Evolutionary conservation across 1,140 invertebrate genomes (phyloP), one percentile per base, ranked within the genome.

Genomic region (Melitaea cinxia): DNA sequence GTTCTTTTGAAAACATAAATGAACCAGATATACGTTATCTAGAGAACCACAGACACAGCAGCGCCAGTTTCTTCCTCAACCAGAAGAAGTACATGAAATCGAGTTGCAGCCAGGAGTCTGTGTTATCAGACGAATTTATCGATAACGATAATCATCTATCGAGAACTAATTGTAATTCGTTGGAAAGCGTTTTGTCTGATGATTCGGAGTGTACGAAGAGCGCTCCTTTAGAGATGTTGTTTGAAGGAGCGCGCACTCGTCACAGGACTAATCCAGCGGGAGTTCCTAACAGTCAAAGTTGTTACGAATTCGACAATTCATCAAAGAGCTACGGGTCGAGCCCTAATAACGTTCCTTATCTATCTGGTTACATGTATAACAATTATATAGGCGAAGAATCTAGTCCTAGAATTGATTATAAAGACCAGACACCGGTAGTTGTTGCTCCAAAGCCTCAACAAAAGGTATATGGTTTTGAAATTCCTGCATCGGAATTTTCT

Each of bases 161-260:
- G 10, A 87, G 90, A 61, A 92, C 90, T 2, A 91, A 93, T 45
- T 95, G 94, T 75, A 94, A 95, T 78, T 96, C 95, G 52, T 91
- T 96, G 70, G 95, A 96, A 78, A 96, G 95, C 71, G 94, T 96
- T 28, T 77, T 96, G 2, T 96, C 95, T 0, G 95, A 96, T 83
- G 95, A 96, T 58, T 95, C 95, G 0, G 94, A 95, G 75, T 92
- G 94, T 70, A 95, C 95, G 9, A 95, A 95, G 81, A 95, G 94
- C 37, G 95, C 95, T 1, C 95, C 95, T 0, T 80, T 96, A 21
- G 95, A 95, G 84, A 93, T 94, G 84, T 78, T 95, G 1, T 95
- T 95, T 57, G 93, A 94, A 72, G 89, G 91, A 28, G 78, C 81
- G 10, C 83, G 75, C 70, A 81, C 73, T 35, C 83, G 75, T 70